phyloP scores from a whole-genome alignment of 1,140 invertebrate species.

The Rhyacophila brunnea region DNA sequence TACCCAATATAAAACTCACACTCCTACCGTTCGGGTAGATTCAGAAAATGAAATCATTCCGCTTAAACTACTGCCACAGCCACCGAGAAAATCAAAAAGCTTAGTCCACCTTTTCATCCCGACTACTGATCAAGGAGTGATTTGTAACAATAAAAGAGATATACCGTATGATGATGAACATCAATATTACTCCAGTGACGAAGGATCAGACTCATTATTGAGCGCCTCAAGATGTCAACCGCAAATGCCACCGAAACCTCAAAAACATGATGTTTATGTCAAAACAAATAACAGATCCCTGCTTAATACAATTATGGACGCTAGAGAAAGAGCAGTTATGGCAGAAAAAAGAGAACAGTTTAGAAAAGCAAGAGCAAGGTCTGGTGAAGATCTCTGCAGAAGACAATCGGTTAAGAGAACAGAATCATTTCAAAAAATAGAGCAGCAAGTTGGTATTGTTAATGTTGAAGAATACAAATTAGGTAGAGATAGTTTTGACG shows the following conservation, averaged over 20 bases:
- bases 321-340: conserved; percentile 47
- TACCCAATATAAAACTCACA: conserved; percentile 40
- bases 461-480: conserved; percentile 36
- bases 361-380: conserved; percentile 42
- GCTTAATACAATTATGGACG: conserved; percentile 55
- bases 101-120: conserved; percentile 56
- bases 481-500: conserved; percentile 50
- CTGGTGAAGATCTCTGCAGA: conserved; percentile 42
- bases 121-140: conserved; percentile 48
- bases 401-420: conserved; percentile 49
- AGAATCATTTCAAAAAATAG: conserved; percentile 51
- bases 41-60: conserved; percentile 62
- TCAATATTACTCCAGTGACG: conserved; percentile 58
- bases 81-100: conserved; percentile 59
- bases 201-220: conserved; percentile 68
- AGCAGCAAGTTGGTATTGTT: conserved; percentile 45
- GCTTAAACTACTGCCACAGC: conserved; percentile 62
- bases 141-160: conserved; percentile 51
- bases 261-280: conserved; percentile 30
- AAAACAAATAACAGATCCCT: conserved; percentile 49
- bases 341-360: conserved; percentile 40
- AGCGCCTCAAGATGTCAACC: conserved; percentile 62
- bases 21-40: conserved; percentile 40
- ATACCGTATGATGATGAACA: conserved; percentile 67
- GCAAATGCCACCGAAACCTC: conserved; percentile 43